A percentile compares a stretch with the other conserved stretches of the same genome.
These are phyloP conservation scores for Osmerus mordax DNA, from an alignment of 2,113 vertebrate genomes.

Conservation along the genomic window DNA sequence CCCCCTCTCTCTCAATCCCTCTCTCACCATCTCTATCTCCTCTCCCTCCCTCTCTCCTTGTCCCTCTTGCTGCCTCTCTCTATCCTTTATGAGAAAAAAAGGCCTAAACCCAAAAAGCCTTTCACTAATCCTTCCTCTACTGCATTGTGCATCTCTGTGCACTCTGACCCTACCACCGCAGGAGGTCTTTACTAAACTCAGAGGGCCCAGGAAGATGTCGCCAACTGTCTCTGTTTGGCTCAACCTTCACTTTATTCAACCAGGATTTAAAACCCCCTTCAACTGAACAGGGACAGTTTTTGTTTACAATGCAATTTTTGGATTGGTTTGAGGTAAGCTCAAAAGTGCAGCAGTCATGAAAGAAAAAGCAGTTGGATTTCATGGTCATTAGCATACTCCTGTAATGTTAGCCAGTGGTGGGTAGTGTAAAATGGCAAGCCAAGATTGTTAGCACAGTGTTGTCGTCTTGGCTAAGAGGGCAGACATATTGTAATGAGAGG, in stretches of 20 bases:
- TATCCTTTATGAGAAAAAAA: slow-evolving; percentile 14
- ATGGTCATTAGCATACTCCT: too few species aligned
- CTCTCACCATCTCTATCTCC: too few species aligned
- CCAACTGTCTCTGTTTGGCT: slow-evolving; percentile 31
- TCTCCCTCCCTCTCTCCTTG: too few species aligned
- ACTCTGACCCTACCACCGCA: slow-evolving; percentile 16
- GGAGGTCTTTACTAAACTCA: slow-evolving; percentile 15
- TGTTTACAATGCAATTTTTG: not conserved
- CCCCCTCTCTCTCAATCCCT: not conserved
- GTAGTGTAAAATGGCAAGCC: not conserved
- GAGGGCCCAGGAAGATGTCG: slow-evolving; percentile 26
- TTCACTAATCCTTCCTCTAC: slow-evolving; percentile 25
- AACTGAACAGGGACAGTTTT: not conserved
- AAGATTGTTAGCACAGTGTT: not conserved
- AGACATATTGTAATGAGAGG: not conserved
- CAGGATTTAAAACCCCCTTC: slow-evolving; percentile 1
- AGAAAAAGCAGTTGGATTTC: too few species aligned
- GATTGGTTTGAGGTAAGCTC: not conserved
- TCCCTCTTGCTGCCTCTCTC: not conserved
- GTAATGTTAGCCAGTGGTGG: not conserved
- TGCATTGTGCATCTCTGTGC: slow-evolving; percentile 17
- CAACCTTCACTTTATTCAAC: slow-evolving; percentile 15
- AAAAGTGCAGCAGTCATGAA: too few species aligned
- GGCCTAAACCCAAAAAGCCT: slow-evolving; percentile 15
- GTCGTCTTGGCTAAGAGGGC: not conserved